phyloP scores from a whole-genome alignment of 2,888 invertebrate genomes.

The Stegana nigrithorax region DNA sequence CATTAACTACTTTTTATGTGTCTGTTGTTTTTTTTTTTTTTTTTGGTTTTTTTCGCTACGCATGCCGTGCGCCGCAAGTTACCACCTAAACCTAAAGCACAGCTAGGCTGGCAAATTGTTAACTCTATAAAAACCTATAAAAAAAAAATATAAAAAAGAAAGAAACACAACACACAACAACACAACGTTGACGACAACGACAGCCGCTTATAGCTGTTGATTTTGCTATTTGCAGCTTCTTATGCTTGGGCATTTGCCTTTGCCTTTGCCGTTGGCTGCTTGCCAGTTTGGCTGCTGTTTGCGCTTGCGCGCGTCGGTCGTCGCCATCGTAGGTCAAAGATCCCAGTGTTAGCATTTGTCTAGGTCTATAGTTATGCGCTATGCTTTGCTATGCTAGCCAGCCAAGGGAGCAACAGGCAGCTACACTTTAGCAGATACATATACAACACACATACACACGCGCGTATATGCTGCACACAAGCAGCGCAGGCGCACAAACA shows the following conservation, averaged over 20 bases:
- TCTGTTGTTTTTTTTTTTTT: not conserved
- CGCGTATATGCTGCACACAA: too few relatives aligned
- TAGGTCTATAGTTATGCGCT: slow-evolving; percentile 20
- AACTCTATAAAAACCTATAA: not conserved
- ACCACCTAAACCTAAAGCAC: not conserved
- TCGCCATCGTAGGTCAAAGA: slow-evolving; percentile 66
- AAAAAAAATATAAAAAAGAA: not conserved
- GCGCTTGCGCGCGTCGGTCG: slow-evolving; percentile 42
- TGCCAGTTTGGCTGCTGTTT: slow-evolving; percentile 26
- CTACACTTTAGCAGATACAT: slow-evolving; percentile 14
- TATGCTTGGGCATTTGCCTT: not conserved
- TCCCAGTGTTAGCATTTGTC: too few relatives aligned
- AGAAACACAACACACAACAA: not conserved
- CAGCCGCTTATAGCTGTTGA: slow-evolving; percentile 29
- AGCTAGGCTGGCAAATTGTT: not conserved
- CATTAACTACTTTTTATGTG: not conserved
- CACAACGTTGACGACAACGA: not conserved
- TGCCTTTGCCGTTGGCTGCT: slow-evolving; percentile 18
- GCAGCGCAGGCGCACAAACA: too few relatives aligned
- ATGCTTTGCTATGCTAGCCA: not conserved
- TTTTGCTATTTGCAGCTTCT: slow-evolving; percentile 25
- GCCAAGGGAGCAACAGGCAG: too few relatives aligned
- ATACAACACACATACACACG: slow-evolving; percentile 16
- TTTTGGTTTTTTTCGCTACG: slow-evolving; percentile 3
- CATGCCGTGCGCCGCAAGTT: not conserved